Evolutionary conservation across 2,797 vertebrate species (phyloP).

Genomic region (Sylvilagus floridanus): DNA sequence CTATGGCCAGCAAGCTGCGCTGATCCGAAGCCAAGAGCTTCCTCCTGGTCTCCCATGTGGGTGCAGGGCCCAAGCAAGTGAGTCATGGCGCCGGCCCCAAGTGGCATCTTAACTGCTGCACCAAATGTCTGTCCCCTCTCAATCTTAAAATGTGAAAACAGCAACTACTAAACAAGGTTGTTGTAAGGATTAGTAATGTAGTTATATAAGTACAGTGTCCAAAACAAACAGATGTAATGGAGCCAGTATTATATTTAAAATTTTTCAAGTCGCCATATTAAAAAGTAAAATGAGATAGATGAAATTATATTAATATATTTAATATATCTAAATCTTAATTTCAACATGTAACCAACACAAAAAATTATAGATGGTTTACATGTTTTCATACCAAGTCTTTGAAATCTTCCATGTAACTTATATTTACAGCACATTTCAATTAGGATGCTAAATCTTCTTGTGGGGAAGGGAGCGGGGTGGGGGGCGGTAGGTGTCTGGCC

Average conservation of each 20-base stretch:
- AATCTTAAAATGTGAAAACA: background rate
- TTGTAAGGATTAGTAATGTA: background rate
- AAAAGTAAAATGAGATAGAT: conserved; percentile 4
- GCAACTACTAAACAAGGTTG: background rate
- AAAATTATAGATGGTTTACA: conserved; percentile 22
- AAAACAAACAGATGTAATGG: background rate
- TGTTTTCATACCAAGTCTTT: conserved; percentile 49
- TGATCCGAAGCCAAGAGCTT: too few species aligned
- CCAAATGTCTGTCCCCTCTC: background rate
- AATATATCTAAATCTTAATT: conserved; percentile 28
- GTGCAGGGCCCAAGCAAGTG: too few species aligned
- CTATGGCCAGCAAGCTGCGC: too few species aligned
- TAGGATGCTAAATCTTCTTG: conserved; percentile 29
- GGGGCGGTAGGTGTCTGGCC: too few species aligned
- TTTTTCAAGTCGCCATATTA: background rate
- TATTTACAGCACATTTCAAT: background rate
- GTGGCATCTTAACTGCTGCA: too few species aligned
- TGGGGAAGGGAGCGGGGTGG: too few species aligned
- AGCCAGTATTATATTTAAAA: background rate
- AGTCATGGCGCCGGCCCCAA: too few species aligned
- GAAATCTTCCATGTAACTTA: conserved; percentile 31
- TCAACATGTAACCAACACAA: conserved; percentile 56
- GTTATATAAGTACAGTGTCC: background rate
- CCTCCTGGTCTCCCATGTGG: too few species aligned
- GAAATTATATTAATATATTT: conserved; percentile 36